A percentile compares a stretch with the other conserved stretches of the same genome.
These are phyloP conservation scores for Omphaloscelis lunosa DNA, from an alignment of 2,888 invertebrate genomes.

Conservation along the genomic window DNA sequence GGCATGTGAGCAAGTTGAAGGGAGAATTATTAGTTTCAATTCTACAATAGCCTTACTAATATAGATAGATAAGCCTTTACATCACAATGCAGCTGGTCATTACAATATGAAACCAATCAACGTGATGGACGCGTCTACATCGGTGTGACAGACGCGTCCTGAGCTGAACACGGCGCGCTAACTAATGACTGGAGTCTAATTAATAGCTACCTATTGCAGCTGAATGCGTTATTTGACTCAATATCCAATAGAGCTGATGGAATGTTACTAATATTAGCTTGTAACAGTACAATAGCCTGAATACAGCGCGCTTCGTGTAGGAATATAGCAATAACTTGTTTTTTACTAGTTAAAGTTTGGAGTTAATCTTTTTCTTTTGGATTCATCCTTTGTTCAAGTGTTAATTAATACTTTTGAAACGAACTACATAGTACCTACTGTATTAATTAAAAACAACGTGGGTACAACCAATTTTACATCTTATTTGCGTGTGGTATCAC, in stretches of 20 bases:
- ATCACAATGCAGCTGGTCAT: constrained; percentile 77
- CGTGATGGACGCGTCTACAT: constrained; percentile 77
- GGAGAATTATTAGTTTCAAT: constrained; percentile 23
- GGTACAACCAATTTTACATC: constrained; percentile 58
- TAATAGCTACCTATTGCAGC: constrained; percentile 77
- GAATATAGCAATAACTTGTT: constrained; percentile 2
- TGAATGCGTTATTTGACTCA: constrained; percentile 72
- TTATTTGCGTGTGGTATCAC: constrained; percentile 80
- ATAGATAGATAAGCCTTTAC: constrained; percentile 72
- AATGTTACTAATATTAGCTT: constrained; percentile 29
- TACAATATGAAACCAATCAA: constrained; percentile 86
- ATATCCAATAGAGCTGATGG: constrained; percentile 53
- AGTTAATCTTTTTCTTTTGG: neutral
- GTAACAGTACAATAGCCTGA: constrained; percentile 24
- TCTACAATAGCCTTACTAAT: constrained; percentile 23
- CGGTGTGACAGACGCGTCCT: constrained; percentile 73
- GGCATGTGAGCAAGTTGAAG: neutral
- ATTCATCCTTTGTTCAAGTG: neutral
- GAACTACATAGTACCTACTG: neutral
- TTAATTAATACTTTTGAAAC: constrained; percentile 4
- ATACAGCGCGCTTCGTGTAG: constrained; percentile 1
- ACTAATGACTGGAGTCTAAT: constrained; percentile 82
- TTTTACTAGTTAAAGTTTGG: neutral
- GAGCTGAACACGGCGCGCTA: constrained; percentile 75
- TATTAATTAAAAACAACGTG: constrained; percentile 30